Percentiles rank a stretch among this genome's conserved stretches.
These are phyloP conservation scores for Ochotona curzoniae DNA, from an alignment of 2,113 vertebrate species.

Conservation along the genomic window DNA sequence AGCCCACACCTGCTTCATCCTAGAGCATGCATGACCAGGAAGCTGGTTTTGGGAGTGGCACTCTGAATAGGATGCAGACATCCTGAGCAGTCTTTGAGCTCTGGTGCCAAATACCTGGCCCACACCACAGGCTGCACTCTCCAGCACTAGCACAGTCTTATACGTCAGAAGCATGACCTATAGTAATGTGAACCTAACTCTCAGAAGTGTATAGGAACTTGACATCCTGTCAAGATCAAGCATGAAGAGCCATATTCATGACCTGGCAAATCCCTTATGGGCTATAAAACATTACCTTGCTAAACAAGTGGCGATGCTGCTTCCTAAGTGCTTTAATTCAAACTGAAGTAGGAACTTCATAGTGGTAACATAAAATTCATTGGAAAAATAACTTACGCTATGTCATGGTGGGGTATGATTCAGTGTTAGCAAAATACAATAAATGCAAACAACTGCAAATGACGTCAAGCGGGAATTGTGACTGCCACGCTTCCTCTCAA, in stretches of 20 bases:
- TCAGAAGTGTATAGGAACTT: neutral
- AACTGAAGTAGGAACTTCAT: neutral
- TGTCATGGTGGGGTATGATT: neutral
- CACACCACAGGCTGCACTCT: neutral
- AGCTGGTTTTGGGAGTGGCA: too few species aligned
- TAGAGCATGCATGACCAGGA: too few species aligned
- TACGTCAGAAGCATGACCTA: neutral
- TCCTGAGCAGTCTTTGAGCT: too few species aligned
- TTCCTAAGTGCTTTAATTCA: neutral
- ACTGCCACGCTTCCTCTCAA: neutral
- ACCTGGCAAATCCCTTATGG: neutral
- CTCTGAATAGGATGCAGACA: too few species aligned
- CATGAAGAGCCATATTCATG: neutral
- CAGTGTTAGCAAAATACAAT: neutral
- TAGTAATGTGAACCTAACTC: neutral
- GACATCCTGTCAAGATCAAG: neutral
- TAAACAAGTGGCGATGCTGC: neutral
- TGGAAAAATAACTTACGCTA: constrained; percentile 14
- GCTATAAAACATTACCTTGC: neutral
- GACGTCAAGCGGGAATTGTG: neutral
- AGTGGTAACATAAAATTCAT: neutral
- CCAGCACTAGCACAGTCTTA: neutral
- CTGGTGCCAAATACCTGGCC: too few species aligned
- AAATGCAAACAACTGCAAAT: neutral
- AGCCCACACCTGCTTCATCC: too few species aligned